Conservation (phyloP, 2,888 invertebrate genomes). For the Cantharis rustica region DNA sequence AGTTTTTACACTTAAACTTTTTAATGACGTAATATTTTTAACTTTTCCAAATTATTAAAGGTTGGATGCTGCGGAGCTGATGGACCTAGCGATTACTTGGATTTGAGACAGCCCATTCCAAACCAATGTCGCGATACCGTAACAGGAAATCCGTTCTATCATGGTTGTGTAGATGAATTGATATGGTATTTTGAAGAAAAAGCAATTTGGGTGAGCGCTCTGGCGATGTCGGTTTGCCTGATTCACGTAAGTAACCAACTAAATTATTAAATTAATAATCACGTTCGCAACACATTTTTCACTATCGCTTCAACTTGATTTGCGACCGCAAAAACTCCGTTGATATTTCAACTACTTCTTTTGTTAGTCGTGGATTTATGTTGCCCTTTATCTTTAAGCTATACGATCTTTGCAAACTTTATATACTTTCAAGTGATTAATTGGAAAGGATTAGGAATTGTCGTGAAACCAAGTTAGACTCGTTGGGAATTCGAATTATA, state of each 20-base stretch:
- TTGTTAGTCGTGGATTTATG: constrained; percentile 49
- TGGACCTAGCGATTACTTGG: constrained; percentile 82
- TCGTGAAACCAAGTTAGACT: constrained; percentile 36
- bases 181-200: constrained; percentile 88
- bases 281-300: background rate
- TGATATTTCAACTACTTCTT: constrained; percentile 39
- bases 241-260: constrained; percentile 70
- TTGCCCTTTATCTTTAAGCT: constrained; percentile 47
- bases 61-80: constrained; percentile 91
- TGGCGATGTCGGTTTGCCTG: constrained; percentile 77
- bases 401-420: constrained; percentile 48
- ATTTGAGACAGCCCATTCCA: constrained; percentile 77
- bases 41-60: constrained; percentile 53
- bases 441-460: constrained; percentile 50
- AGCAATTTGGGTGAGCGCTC: constrained; percentile 80
- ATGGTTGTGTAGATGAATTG: constrained; percentile 86
- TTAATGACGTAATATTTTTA: constrained; percentile 3
- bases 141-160: constrained; percentile 86
- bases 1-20: background rate
- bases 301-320: constrained; percentile 1
- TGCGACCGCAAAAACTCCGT: constrained; percentile 23
- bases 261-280: background rate
- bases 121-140: constrained; percentile 84
- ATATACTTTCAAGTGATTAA: constrained; percentile 49
- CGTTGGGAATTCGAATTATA: constrained; percentile 32